A percentile compares a stretch with the other conserved stretches of the same genome.
These are phyloP conservation scores for Phenganax marumi DNA, from an alignment of 92 coral and sea anemone species.

Conservation along the genomic window DNA sequence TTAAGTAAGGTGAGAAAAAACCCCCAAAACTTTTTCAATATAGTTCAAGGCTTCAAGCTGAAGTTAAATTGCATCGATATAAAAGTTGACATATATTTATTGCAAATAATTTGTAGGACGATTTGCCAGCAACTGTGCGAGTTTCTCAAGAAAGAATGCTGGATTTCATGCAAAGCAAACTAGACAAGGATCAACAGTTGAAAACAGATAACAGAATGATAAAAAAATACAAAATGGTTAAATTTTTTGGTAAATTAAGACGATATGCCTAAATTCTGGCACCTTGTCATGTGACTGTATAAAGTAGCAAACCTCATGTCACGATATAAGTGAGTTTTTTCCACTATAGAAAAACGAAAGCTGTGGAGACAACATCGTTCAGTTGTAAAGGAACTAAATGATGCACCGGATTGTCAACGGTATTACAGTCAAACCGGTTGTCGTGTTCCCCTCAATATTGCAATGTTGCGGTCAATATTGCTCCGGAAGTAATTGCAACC, in stretches of 20 bases:
- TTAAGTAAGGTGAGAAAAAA: slow-evolving; percentile 12
- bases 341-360: slow-evolving; percentile 67
- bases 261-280: neutral
- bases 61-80: neutral
- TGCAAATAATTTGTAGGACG: slow-evolving; percentile 27
- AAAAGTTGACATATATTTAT: neutral
- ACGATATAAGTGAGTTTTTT: neutral
- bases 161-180: slow-evolving; percentile 55
- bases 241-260: slow-evolving; percentile 73
- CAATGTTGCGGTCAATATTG: no score
- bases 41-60: neutral
- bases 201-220: slow-evolving; percentile 62
- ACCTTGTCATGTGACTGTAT: neutral
- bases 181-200: slow-evolving; percentile 64
- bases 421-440: no score
- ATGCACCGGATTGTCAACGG: slow-evolving; percentile 46
- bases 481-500: no score
- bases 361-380: slow-evolving; percentile 67
- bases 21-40: neutral
- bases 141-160: slow-evolving; percentile 83
- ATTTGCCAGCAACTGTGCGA: slow-evolving; percentile 82
- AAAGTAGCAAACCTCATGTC: neutral
- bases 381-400: slow-evolving; percentile 60
- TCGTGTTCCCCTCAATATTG: no score
- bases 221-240: slow-evolving; percentile 76